Percentiles rank a stretch among this genome's conserved stretches.
Conservation (phyloP, 1,140 invertebrate species). For the Notospermus geniculatus region DNA sequence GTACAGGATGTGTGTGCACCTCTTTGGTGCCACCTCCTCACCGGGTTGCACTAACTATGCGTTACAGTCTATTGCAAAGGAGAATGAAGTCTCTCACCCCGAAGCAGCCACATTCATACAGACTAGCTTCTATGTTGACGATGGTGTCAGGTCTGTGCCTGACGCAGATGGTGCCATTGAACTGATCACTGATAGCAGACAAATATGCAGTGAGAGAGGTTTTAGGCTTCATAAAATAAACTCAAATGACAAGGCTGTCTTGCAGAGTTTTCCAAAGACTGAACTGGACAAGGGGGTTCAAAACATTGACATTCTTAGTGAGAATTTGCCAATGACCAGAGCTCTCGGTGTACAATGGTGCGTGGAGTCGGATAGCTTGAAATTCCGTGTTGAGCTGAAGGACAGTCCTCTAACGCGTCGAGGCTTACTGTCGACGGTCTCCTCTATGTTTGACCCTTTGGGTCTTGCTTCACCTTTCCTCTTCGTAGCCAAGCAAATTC, state of each 20-base stretch:
- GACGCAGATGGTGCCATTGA: too few relatives aligned
- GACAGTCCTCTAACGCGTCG: conserved; percentile 15
- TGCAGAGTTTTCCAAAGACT: neutral
- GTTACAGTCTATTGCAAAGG: conserved; percentile 13
- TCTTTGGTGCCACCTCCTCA: conserved; percentile 25
- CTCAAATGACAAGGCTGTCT: conserved; percentile 7
- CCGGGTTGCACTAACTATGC: conserved; percentile 23
- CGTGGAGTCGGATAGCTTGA: conserved; percentile 18
- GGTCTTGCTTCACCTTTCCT: conserved; percentile 6
- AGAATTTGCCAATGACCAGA: conserved; percentile 10
- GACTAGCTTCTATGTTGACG: conserved; percentile 22
- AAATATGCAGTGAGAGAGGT: too few relatives aligned
- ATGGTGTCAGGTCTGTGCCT: conserved; percentile 8
- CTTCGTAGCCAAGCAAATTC: conserved; percentile 4
- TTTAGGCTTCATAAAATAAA: conserved; percentile 14
- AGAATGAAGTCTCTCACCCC: neutral
- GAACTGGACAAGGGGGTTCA: neutral
- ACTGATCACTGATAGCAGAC: neutral
- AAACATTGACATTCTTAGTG: conserved; percentile 12
- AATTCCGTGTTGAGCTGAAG: conserved; percentile 13
- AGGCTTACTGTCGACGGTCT: neutral
- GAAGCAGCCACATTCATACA: conserved; percentile 21
- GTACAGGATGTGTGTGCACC: conserved; percentile 28
- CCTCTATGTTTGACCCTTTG: conserved; percentile 2
- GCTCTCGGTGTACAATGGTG: conserved; percentile 23